Evolutionary conservation across 2,888 invertebrate species (phyloP), one percentile per base, ranked within the genome.

Genomic region (Digitonthophagus gazella): DNA sequence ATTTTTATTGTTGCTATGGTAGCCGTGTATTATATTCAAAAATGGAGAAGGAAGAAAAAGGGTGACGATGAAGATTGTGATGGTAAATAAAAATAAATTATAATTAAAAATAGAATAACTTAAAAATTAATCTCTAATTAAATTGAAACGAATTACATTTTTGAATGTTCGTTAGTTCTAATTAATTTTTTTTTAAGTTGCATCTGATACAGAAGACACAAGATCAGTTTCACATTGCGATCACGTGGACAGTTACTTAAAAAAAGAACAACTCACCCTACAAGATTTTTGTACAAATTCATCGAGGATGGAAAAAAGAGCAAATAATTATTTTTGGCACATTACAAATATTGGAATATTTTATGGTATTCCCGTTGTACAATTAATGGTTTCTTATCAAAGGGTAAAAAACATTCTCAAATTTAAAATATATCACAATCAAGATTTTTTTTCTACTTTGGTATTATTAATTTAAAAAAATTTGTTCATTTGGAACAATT

Each of bases 331-430:
- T 78, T 86, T 91, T 72, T 93, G 92, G 89, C 93, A 90, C 76
- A 88, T 91, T 0, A 79, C 91, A 3, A 94, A 92, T 0, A 89
- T 96, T 44, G 91, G 93, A 0, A 88, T 94, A 18, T 95, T 96
- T 78, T 96, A 96, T 81, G 89, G 91, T 0, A 83, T 96, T 69
- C 95, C 96, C 0, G 95, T 95, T 0, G 87, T 95, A 0, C 96
- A 96, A 77, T 84, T 96, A 11, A 91, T 95, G 4, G 85, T 92
- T 63, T 92, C 91, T 0, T 93, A 94, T 77, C 93, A 95, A 78
- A 84, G 85, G 83, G 92, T 87, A 74, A 83, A 83, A 79, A 58
- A 28, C n/a, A n/a, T n/a, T n/a, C n/a, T n/a, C n/a, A n/a, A n/a
- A n/a, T n/a, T n/a, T n/a, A n/a, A n/a, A n/a, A n/a, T n/a, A n/a